Conservation (phyloP, 1,140 invertebrate genomes). For the Euura lappo region DNA sequence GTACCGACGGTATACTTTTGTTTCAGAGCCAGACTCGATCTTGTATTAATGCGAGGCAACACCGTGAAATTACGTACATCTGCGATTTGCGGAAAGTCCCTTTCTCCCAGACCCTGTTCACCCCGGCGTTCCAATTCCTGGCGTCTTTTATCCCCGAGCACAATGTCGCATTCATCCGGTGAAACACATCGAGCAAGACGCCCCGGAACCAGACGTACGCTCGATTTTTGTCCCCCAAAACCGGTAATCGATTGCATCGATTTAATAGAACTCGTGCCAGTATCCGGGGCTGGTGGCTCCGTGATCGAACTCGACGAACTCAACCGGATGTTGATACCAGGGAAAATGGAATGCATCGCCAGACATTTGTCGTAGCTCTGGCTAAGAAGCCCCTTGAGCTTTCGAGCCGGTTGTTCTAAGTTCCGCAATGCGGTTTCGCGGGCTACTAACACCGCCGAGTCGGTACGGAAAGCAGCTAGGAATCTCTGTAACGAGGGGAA, state of each 20-base stretch:
- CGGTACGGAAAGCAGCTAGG: background rate
- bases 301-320: no score
- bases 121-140: background rate
- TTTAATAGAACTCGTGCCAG: no score
- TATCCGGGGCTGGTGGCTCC: no score
- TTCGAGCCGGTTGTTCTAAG: background rate
- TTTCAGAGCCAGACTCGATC: constrained; percentile 24
- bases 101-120: background rate
- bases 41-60: constrained; percentile 49
- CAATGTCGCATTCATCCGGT: no score
- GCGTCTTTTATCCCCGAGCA: no score
- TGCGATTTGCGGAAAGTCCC: constrained; percentile 8
- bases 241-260: no score
- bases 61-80: constrained; percentile 48
- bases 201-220: no score
- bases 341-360: no score
- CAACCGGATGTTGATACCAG: no score
- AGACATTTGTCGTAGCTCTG: background rate
- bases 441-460: background rate
- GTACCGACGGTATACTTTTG: background rate
- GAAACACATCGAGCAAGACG: no score
- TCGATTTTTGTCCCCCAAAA: no score
- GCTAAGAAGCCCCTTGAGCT: background rate
- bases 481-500: constrained; percentile 6
- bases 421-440: constrained; percentile 1